Base-by-base conservation (phyloP, 2,797 vertebrate species). In the Danio albolineatus region DNA sequence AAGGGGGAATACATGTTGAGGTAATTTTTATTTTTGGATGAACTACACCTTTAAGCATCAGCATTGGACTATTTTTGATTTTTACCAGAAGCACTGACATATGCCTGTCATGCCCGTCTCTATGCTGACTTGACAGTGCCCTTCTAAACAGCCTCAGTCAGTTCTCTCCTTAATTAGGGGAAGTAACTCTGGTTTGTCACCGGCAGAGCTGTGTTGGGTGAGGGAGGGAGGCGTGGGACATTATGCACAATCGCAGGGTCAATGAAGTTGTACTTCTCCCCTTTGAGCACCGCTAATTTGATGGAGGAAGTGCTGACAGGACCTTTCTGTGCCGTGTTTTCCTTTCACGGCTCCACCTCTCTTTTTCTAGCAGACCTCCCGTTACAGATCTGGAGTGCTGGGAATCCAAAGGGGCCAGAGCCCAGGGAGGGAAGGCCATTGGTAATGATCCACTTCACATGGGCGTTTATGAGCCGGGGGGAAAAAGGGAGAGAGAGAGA, bases 231-330 rank as follows among this genome's bases (percentile, higher is more conserved):
- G 92, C 90, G 91, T 92, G 88, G 84, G 90, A 93, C 92, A 88
- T 92, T 78, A 82, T 69, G 36, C 91, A 95, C 94, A 95, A 94
- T 95, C 62, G 91, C 93, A 92, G 93, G 92, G 94, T 95, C 95
- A 96, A 95, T 95, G 94, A 94, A 95, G 94, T 94, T 95, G 95
- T 95, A 95, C 94, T 95, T 96, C 94, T 95, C 93, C 94, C 78
- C 78, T 87, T 67, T 48, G 65, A 94, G 94, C 95, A 94, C 95
- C 93, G 93, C 94, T 95, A 95, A 95, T 96, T 96, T 96, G 91
- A 90, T 93, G 92, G 92, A 95, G 94, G 95, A 96, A 95, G 95
- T 95, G 94, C 94, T 94, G 94, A 95, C 93, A 94, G 94, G 95
- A 95, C 94, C 94, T 96, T 96, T 96, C 93, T 95, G 92, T 93